Conservation (phyloP, 2,113 vertebrate species). For the Dicerorhinus sumatrensis region DNA sequence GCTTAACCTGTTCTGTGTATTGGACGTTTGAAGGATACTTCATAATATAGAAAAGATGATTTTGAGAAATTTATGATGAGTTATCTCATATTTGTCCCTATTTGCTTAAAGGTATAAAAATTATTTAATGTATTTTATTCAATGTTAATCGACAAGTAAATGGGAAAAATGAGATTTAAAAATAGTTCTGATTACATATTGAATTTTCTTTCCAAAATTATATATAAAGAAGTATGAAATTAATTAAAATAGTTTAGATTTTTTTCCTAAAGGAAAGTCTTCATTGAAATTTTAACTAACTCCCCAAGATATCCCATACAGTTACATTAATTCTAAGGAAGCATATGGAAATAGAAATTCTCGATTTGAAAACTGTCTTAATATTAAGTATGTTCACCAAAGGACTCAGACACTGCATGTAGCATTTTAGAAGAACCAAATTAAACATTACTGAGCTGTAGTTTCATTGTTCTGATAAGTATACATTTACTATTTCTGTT, state of each 20-base stretch:
- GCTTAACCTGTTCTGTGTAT: background rate
- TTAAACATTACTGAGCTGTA: background rate
- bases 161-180: background rate
- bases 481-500: constrained; percentile 27
- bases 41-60: background rate
- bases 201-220: background rate
- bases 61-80: background rate
- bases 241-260: background rate
- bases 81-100: background rate
- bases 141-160: background rate
- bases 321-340: background rate
- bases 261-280: background rate
- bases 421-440: constrained; percentile 23
- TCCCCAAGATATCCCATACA: background rate
- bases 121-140: background rate
- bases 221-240: background rate
- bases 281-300: background rate
- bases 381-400: background rate
- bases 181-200: background rate
- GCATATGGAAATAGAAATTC: background rate
- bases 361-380: background rate
- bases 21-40: background rate
- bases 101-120: background rate
- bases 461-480: background rate
- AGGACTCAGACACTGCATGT: background rate